Conservation (phyloP, 2,888 invertebrate species). For the Spodoptera exigua region DNA sequence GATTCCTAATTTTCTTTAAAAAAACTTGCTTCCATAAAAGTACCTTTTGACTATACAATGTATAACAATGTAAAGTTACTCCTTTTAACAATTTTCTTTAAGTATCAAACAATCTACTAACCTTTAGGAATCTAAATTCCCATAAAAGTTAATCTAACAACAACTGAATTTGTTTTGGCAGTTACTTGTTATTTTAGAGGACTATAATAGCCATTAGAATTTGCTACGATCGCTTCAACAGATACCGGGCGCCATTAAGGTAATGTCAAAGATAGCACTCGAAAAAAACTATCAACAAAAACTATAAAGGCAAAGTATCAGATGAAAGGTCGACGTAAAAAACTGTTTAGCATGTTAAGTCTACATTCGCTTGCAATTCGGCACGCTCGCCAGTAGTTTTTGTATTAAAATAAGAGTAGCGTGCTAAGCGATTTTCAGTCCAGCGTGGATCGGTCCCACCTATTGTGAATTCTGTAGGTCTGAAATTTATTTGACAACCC, state of each 20-base stretch:
- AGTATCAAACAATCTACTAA: constrained; percentile 39
- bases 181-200: constrained; percentile 71
- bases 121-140: constrained; percentile 57
- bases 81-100: constrained; percentile 20
- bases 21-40: constrained; percentile 24
- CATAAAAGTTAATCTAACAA: constrained; percentile 69
- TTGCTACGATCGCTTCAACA: constrained; percentile 80
- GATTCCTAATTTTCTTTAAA: constrained; percentile 3
- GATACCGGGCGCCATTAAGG: constrained; percentile 84
- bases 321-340: constrained; percentile 83
- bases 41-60: constrained; percentile 8
- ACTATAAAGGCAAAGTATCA: constrained; percentile 80
- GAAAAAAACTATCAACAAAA: constrained; percentile 86
- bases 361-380: constrained; percentile 75
- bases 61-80: constrained; percentile 35
- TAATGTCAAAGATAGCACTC: constrained; percentile 85
- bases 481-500: constrained; percentile 89
- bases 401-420: constrained; percentile 67
- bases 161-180: constrained; percentile 81
- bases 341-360: constrained; percentile 71
- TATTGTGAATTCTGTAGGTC: constrained; percentile 87
- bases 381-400: constrained; percentile 66
- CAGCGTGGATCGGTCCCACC: constrained; percentile 78
- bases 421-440: constrained; percentile 80
- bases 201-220: constrained; percentile 83